A percentile compares a stretch with the other conserved stretches of the same genome.
Evolutionary conservation across 1,140 invertebrate species (phyloP).

Genomic region (Belonocnema kinseyi): DNA sequence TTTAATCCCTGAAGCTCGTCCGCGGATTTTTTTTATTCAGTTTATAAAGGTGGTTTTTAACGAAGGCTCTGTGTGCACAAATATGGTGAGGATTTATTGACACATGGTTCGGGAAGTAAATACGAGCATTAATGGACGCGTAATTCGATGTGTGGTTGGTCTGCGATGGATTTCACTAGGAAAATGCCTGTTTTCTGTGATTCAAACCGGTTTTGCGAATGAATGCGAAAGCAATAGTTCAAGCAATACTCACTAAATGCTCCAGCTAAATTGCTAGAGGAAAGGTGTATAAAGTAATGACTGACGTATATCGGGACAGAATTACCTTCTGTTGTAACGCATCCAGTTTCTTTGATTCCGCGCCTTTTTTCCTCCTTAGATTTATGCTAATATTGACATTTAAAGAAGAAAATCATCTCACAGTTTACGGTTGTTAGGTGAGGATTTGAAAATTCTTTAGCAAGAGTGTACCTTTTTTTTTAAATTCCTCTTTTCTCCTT

Average conservation of each 20-base stretch:
- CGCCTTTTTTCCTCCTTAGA: too few species aligned
- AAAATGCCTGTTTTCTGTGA: constrained; percentile 7
- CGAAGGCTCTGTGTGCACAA: constrained; percentile 5
- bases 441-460: too few species aligned
- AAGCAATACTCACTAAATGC: background rate
- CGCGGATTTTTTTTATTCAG: background rate
- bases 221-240: constrained; percentile 11
- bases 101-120: background rate
- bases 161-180: constrained; percentile 12
- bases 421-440: too few species aligned
- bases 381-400: too few species aligned
- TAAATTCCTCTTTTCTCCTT: too few species aligned
- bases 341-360: too few species aligned
- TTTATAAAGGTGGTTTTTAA: constrained; percentile 9
- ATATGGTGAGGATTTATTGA: constrained; percentile 8
- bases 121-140: constrained; percentile 17
- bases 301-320: too few species aligned
- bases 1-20: background rate
- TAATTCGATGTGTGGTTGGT: background rate
- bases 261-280: background rate
- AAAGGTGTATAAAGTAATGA: background rate
- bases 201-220: background rate
- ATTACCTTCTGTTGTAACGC: too few species aligned
- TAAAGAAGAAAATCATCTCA: too few species aligned
- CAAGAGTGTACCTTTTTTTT: too few species aligned